Base-by-base conservation (phyloP, 1,140 invertebrate species). In the Cotesia glomerata region DNA sequence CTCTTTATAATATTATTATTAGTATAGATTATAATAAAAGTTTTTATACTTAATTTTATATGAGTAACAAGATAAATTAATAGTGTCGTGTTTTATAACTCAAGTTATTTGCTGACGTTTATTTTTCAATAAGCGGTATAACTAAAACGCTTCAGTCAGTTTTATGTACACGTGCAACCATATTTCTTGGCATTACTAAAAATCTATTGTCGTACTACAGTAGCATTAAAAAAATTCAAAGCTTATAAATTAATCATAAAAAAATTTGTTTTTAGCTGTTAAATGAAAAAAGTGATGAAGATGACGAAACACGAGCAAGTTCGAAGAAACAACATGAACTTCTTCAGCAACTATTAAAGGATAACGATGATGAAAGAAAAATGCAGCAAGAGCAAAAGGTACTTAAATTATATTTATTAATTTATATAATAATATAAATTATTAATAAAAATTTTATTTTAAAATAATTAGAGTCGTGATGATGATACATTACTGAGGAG, bases 281-380 rank as follows among this genome's bases (percentile, higher is more conserved):
- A 34, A 96, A 95, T 80, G 93, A 94, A 69, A 94, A 93, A 84
- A 93, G 91, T 62, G 94, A 96, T 75, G 93, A 95, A 75, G 90
- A 91, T 74, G 86, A 92, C 49, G 91, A 92, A 78, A 85, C 88
- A 68, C 85, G 89, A 75, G 87, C 84, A 36, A 89, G 88, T 63
- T 80, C 90, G 35, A 91, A 92, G 72, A 89, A 90, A 61, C 82
- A 85, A 56, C 93, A 93, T 78, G 94, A 95, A 79, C 87, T 96
- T 61, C 88, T 96, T 52, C 92, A 94, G 35, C 93, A 95, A 74
- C 85, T 97, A 16, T 85, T 97, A 39, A 93, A 93, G 74, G 90
- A 90, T 18, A 87, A 90, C 52, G 90, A 89, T 13, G 82, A 83
- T 56, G 83, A 84, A 26, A 80, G 80, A 62, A 86, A 84, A 56